Evolutionary conservation across 1,140 invertebrate genomes (phyloP).

Genomic region (Xylocopa sonorina): DNA sequence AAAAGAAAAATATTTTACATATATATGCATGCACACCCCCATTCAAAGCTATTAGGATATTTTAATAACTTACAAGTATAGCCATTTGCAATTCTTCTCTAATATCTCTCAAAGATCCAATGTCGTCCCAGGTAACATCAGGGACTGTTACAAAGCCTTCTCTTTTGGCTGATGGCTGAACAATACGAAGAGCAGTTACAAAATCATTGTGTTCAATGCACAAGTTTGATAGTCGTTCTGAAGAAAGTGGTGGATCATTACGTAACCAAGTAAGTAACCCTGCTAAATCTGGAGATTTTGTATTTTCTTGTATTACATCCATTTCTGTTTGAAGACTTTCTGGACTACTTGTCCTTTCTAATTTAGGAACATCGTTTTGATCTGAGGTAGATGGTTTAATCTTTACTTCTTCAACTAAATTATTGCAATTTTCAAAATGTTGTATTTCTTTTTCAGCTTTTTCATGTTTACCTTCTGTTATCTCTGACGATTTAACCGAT

Average conservation of each 20-base stretch:
- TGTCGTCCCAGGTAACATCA: conserved; percentile 98
- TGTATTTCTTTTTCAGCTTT: conserved; percentile 33
- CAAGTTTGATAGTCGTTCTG: conserved; percentile 84
- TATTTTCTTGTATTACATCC: conserved; percentile 53
- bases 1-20: conserved; percentile 5
- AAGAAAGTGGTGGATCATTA: conserved; percentile 82
- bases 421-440: conserved; percentile 47
- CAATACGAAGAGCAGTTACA: conserved; percentile 88
- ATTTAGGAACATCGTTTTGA: conserved; percentile 1
- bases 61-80: conserved; percentile 92
- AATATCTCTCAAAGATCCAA: conserved; percentile 95
- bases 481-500: conserved; percentile 36
- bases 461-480: conserved; percentile 16
- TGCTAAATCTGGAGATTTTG: conserved; percentile 54
- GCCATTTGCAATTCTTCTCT: conserved; percentile 94
- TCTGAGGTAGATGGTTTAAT: conserved; percentile 23
- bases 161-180: conserved; percentile 96
- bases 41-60: no score
- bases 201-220: conserved; percentile 90
- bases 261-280: conserved; percentile 83
- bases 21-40: no score
- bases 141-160: conserved; percentile 99
- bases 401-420: conserved; percentile 28
- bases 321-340: conserved; percentile 40
- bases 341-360: conserved; percentile 11